Evolutionary conservation across 1,140 invertebrate genomes (phyloP).

Genomic region (Drosophila littoralis): DNA sequence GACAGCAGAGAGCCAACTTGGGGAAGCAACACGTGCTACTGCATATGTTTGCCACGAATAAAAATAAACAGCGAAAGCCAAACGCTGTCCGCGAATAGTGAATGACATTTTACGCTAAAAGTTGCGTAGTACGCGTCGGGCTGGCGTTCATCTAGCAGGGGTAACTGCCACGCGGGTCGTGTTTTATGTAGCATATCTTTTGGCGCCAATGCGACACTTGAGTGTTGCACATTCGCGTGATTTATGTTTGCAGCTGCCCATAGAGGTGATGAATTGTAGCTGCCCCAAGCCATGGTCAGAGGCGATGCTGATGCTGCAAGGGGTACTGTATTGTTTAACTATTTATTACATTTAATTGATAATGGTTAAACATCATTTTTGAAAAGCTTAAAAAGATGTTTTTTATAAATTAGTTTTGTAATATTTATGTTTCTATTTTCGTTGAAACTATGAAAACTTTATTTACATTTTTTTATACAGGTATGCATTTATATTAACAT

Average conservation of each 20-base stretch:
- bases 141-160: background rate
- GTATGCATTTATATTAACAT: background rate
- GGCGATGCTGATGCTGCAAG: background rate
- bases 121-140: slow-evolving; percentile 55
- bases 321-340: too few species aligned
- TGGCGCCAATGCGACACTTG: slow-evolving; percentile 68
- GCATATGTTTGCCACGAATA: slow-evolving; percentile 44
- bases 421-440: too few species aligned
- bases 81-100: slow-evolving; percentile 51
- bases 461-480: background rate
- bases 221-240: slow-evolving; percentile 48
- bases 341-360: background rate
- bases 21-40: slow-evolving; percentile 69
- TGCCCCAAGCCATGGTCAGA: background rate
- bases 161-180: slow-evolving; percentile 12
- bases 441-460: too few species aligned
- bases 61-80: slow-evolving; percentile 60
- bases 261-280: slow-evolving; percentile 33
- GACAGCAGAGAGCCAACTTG: slow-evolving; percentile 40
- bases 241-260: slow-evolving; percentile 59
- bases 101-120: slow-evolving; percentile 73
- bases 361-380: background rate
- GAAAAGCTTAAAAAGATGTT: too few species aligned
- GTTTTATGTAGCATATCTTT: slow-evolving; percentile 71
- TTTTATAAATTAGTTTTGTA: too few species aligned